Percentiles rank a stretch among this genome's conserved stretches.
These are phyloP conservation scores for Alsophila aescularia DNA, from an alignment of 2,888 invertebrate species.

Conservation along the genomic window DNA sequence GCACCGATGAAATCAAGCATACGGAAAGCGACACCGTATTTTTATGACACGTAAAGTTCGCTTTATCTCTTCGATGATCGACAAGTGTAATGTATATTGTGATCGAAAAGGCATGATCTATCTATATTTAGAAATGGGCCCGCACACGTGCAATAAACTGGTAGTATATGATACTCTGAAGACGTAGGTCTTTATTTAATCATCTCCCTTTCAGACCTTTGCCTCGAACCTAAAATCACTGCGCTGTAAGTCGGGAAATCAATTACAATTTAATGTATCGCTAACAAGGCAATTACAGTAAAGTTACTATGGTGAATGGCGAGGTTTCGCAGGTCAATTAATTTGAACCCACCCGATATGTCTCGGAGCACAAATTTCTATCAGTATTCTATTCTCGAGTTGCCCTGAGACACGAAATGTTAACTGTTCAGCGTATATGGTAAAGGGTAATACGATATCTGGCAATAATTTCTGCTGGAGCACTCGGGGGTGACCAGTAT, in stretches of 20 bases:
- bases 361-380: conserved; percentile 42
- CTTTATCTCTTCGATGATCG: conserved; percentile 14
- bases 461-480: conserved; percentile 33
- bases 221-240: conserved; percentile 12
- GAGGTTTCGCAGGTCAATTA: conserved; percentile 40
- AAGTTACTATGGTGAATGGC: conserved; percentile 37
- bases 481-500: conserved; percentile 25
- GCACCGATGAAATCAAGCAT: conserved; percentile 15
- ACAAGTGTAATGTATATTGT: conserved; percentile 5
- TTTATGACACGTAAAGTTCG: conserved; percentile 12
- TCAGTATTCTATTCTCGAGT: conserved; percentile 37
- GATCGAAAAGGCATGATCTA: neutral
- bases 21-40: conserved; percentile 14
- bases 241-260: conserved; percentile 21
- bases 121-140: neutral
- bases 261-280: conserved; percentile 34
- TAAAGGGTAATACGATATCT: conserved; percentile 38
- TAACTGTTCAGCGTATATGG: conserved; percentile 39
- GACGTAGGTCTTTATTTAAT: conserved; percentile 6
- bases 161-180: conserved; percentile 1
- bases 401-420: conserved; percentile 38
- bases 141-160: neutral
- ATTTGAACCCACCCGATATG: conserved; percentile 41
- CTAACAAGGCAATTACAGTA: conserved; percentile 40
- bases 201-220: conserved; percentile 18